Evolutionary conservation across 2,113 vertebrate genomes (phyloP).

Genomic region (Muntiacus reevesi): DNA sequence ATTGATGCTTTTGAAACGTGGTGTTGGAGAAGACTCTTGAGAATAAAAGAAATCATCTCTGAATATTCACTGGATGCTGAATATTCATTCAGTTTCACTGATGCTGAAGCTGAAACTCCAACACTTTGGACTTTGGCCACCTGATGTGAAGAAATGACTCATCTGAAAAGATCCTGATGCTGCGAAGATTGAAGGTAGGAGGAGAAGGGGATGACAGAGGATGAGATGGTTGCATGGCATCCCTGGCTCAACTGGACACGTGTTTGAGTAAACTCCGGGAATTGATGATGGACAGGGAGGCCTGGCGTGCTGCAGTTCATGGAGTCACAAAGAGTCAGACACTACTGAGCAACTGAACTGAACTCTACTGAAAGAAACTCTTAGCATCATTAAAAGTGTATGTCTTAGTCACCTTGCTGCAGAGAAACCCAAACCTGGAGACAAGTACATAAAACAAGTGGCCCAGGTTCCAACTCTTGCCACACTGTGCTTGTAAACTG

Average conservation of each 20-base stretch:
- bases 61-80: neutral
- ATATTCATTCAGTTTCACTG: neutral
- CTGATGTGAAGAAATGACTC: neutral
- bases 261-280: neutral
- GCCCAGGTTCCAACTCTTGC: neutral
- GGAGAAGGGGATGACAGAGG: neutral
- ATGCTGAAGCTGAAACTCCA: neutral
- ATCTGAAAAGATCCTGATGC: neutral
- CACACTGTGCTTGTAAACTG: neutral
- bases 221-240: neutral
- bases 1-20: neutral
- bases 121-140: neutral
- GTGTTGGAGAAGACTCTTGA: neutral
- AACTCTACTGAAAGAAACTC: neutral
- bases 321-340: neutral
- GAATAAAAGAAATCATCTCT: neutral
- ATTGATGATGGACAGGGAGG: neutral
- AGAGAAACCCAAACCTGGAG: neutral
- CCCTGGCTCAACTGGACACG: neutral
- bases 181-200: neutral
- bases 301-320: neutral
- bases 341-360: neutral
- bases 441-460: neutral
- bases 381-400: neutral
- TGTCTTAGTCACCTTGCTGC: neutral